Evolutionary conservation across 1,140 invertebrate species (phyloP).

Genomic region (Drosophila quadrilineata): DNA sequence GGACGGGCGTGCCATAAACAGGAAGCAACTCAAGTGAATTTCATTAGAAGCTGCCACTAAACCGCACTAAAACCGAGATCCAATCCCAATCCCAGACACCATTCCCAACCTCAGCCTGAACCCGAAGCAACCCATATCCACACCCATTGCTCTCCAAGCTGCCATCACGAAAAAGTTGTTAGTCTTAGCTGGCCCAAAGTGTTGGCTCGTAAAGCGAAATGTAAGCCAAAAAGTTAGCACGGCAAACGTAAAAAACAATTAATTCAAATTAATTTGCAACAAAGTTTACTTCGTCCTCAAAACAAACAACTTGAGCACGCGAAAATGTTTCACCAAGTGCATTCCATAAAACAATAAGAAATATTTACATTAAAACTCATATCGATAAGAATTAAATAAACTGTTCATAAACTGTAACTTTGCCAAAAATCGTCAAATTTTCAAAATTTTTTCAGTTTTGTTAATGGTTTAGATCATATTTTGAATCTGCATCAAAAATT

Average conservation of each 20-base stretch:
- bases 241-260: constrained; percentile 65
- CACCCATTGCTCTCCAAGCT: neutral
- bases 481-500: too few species aligned
- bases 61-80: constrained; percentile 31
- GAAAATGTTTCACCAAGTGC: constrained; percentile 34
- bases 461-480: too few species aligned
- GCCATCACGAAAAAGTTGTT: neutral
- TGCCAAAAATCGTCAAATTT: too few species aligned
- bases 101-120: too few species aligned
- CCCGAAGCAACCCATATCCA: too few species aligned
- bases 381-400: neutral
- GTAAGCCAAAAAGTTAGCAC: constrained; percentile 53
- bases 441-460: too few species aligned
- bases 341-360: constrained; percentile 20
- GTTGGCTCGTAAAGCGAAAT: constrained; percentile 50
- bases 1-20: constrained; percentile 56
- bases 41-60: constrained; percentile 55
- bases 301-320: too few species aligned
- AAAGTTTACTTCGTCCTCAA: constrained; percentile 49
- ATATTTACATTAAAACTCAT: neutral
- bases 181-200: constrained; percentile 14
- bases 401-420: neutral
- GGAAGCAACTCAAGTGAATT: constrained; percentile 49
- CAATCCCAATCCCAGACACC: constrained; percentile 13
- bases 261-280: constrained; percentile 71